Evolutionary conservation across 2,888 invertebrate genomes (phyloP), one percentile per base, ranked within the genome.

Genomic region (Trichopria drosophilae): DNA sequence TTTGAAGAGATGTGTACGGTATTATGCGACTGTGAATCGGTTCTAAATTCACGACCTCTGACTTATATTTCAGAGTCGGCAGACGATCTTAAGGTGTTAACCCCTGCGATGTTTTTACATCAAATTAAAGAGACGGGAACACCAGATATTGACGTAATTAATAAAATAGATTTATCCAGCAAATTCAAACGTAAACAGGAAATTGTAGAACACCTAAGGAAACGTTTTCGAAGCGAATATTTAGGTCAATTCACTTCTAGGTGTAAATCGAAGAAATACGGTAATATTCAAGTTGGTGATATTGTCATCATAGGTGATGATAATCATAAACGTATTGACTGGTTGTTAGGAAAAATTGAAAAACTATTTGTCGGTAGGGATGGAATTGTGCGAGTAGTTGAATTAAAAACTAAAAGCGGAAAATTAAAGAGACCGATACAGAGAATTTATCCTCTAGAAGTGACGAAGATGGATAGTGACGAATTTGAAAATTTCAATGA

Each of bases 31-130:
- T 60, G 61, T 22, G 72, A 76, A 50, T 56, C 63, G 1, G 56
- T 63, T 0, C 36, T 76, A 3, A 76, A 76, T 49, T 54, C 64
- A 0, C 54, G 75, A 24, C 73, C 73, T 4, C 46, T 74, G 4
- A 71, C 67, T 6, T 68, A 63, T 20, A 12, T 62, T 4, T 55
- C 52, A 4, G 50, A 53, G 6, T 45, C 53, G 31, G 37, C 56
- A 15, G 36, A 61, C 2, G 63, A 66, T 31, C 34, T 62, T n/a
- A 49, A 18, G 23, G 53, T 61, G 1, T 12, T 60, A 7, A 43
- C 54, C 3, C 58, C 62, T 2, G 47, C 53, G 6, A 51, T 56
- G 35, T 60, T 58, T 55, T 18, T 60, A 7, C 55, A 51, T 6
- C 55, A 55, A 6, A 58, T 20, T 28, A 7, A n/a, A 6, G 52